These are phyloP conservation scores for Mesocricetus auratus DNA, from an alignment of 2,113 vertebrate genomes.

Conservation along the genomic window DNA sequence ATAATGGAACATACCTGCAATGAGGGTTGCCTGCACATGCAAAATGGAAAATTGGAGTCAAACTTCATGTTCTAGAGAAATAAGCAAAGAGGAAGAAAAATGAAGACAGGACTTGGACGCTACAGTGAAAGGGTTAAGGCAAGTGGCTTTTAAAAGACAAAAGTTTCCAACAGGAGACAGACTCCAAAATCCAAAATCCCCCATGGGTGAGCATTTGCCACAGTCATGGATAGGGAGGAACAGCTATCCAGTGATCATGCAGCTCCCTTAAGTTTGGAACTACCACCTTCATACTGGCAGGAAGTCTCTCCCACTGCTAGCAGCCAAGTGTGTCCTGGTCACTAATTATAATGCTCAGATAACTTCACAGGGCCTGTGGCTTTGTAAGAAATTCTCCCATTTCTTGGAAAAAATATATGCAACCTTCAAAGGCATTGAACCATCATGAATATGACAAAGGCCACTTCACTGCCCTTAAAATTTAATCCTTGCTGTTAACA, in stretches of 20 bases:
- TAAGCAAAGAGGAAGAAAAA: not conserved
- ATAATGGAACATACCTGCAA: not conserved
- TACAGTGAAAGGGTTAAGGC: not conserved
- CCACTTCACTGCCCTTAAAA: slow-evolving; percentile 24
- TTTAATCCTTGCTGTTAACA: slow-evolving; percentile 61
- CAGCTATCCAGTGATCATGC: not conserved
- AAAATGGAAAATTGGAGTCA: not conserved
- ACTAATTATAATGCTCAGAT: not conserved
- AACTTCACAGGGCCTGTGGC: not conserved
- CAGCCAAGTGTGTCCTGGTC: not conserved
- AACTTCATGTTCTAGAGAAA: not conserved
- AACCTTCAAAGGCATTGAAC: too few relatives aligned
- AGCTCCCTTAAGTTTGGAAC: not conserved
- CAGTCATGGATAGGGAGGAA: not conserved
- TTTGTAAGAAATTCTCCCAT: not conserved
- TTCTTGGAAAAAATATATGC: not conserved
- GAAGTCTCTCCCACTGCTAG: not conserved
- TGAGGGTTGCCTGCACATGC: not conserved
- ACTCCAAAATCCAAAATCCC: not conserved
- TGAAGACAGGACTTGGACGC: not conserved
- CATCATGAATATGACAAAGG: not conserved
- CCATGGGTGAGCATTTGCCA: not conserved
- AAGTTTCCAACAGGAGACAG: not conserved
- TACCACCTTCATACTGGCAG: not conserved
- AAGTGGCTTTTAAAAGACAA: not conserved